These are phyloP conservation scores for Prietella phreatophila DNA, from an alignment of 2,113 vertebrate species.

Conservation along the genomic window DNA sequence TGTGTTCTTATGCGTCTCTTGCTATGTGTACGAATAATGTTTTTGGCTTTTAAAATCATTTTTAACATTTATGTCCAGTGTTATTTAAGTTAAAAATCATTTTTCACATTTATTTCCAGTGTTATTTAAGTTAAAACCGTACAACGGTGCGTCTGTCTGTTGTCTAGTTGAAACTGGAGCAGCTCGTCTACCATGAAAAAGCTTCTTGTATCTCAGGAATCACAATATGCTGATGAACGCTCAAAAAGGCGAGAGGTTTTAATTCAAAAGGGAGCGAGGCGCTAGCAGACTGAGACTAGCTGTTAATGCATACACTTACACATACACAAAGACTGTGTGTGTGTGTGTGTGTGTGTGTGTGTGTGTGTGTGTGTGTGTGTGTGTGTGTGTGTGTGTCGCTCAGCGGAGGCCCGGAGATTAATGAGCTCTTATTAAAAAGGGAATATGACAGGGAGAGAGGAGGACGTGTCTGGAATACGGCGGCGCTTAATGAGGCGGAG, in stretches of 20 bases:
- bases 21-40: too few species aligned
- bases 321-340: not conserved
- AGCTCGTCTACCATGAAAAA: not conserved
- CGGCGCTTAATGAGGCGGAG: conserved; percentile 40
- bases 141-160: not conserved
- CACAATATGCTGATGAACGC: not conserved
- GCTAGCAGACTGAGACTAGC: not conserved
- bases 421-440: conserved; percentile 49
- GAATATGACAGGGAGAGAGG: conserved; percentile 11
- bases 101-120: not conserved
- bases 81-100: too few species aligned
- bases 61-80: not conserved
- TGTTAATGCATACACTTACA: conserved; percentile 29
- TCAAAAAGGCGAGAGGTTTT: conserved; percentile 14
- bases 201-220: not conserved
- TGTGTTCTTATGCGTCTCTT: not conserved
- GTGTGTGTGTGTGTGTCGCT: conserved; percentile 11
- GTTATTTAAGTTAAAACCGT: too few species aligned
- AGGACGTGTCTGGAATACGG: conserved; percentile 39
- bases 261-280: conserved; percentile 11
- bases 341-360: not conserved
- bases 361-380: not conserved
- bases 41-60: too few species aligned
- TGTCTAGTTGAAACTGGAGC: not conserved
- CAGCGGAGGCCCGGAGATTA: conserved; percentile 34